Percentiles rank a stretch among this genome's conserved stretches.
Evolutionary conservation across 2,113 vertebrate genomes (phyloP).

Genomic region (Hymenochirus boettgeri): DNA sequence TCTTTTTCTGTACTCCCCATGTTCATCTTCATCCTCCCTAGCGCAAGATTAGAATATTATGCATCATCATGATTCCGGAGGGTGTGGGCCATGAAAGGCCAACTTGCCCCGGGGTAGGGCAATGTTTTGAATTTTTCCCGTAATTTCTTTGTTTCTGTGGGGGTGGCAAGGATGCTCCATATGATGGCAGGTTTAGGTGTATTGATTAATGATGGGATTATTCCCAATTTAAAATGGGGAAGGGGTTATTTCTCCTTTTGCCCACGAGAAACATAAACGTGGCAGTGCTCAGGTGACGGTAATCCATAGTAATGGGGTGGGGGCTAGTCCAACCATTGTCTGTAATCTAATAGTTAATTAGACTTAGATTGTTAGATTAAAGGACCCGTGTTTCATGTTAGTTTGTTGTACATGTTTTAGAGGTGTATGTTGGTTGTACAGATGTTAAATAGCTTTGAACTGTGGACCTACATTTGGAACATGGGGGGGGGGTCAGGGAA

Average conservation of each 20-base stretch:
- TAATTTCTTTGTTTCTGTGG: constrained; percentile 7
- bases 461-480: neutral
- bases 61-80: constrained; percentile 21
- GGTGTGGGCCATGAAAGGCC: neutral
- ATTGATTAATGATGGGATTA: constrained; percentile 27
- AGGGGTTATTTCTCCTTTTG: constrained; percentile 17
- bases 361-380: no score
- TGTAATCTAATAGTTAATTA: no score
- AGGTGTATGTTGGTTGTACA: neutral
- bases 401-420: neutral
- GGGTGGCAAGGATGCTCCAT: constrained; percentile 10
- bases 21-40: neutral
- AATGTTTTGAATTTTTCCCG: constrained; percentile 18
- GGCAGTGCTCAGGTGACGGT: constrained; percentile 15
- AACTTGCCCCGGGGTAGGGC: neutral
- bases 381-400: neutral
- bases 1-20: constrained; percentile 3
- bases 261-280: constrained; percentile 19
- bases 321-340: constrained; percentile 1
- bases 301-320: neutral
- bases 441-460: neutral
- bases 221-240: constrained; percentile 41
- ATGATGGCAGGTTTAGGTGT: constrained; percentile 2
- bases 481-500: no score
- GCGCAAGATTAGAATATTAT: constrained; percentile 9